Conservation (phyloP, 2,797 vertebrate species). For the Choloepus didactylus region DNA sequence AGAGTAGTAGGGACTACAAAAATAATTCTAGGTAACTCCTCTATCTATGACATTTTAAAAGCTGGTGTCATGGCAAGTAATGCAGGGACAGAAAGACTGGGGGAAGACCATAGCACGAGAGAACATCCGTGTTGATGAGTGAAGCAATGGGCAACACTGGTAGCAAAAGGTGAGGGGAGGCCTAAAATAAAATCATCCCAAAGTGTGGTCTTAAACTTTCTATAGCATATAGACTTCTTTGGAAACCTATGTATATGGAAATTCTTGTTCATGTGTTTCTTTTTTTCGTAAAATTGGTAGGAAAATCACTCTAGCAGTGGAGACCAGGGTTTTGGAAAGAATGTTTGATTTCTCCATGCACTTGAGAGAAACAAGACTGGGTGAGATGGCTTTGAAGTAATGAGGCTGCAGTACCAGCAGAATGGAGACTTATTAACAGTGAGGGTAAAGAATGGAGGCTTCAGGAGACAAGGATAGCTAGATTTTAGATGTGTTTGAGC, state of each 20-base stretch:
- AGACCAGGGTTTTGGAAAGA: slow-evolving; percentile 29
- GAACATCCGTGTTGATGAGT: background rate
- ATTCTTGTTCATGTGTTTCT: background rate
- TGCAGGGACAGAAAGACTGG: background rate
- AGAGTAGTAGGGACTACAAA: slow-evolving; percentile 9
- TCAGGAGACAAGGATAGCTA: background rate
- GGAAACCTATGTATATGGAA: background rate
- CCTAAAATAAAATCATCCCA: background rate
- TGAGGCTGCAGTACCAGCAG: background rate
- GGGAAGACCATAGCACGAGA: background rate
- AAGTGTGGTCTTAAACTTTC: slow-evolving; percentile 37
- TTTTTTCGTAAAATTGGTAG: background rate
- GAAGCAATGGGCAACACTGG: background rate
- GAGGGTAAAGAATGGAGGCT: background rate
- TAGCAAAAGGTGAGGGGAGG: background rate
- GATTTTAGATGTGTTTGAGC: background rate
- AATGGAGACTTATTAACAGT: background rate
- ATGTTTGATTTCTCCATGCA: background rate
- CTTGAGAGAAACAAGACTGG: background rate
- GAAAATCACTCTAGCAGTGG: background rate
- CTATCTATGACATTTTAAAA: background rate
- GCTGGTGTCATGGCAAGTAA: slow-evolving; percentile 1
- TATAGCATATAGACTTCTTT: background rate
- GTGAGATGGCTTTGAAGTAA: background rate
- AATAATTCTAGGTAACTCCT: background rate